Conservation (phyloP, 2,113 vertebrate species). For the Nesoenas mayeri region DNA sequence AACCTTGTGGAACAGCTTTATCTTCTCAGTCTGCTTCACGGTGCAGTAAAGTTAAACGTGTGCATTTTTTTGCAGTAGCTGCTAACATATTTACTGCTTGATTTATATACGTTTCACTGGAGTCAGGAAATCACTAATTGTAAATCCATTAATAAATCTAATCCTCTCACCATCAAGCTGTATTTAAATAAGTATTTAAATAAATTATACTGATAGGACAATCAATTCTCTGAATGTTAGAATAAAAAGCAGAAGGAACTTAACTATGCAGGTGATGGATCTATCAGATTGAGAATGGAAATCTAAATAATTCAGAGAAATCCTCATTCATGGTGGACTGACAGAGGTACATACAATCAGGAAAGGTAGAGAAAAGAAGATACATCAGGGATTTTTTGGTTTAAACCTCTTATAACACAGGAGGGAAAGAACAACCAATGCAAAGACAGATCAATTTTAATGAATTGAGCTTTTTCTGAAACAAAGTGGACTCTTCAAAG, state of each 20-base stretch:
- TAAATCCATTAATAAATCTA: constrained; percentile 11
- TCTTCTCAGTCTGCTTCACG: background rate
- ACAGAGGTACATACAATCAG: background rate
- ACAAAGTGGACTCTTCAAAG: background rate
- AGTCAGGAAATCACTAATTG: background rate
- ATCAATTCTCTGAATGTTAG: background rate
- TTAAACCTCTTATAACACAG: background rate
- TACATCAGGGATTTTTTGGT: background rate
- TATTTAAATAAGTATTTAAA: constrained; percentile 16
- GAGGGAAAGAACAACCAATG: background rate
- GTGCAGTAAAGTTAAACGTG: background rate
- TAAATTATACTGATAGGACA: background rate
- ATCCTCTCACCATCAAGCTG: constrained; percentile 1
- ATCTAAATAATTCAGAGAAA: background rate
- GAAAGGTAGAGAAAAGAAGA: background rate
- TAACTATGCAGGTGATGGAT: background rate
- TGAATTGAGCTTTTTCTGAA: background rate
- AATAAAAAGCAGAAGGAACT: constrained; percentile 3
- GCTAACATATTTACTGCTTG: background rate
- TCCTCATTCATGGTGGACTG: background rate
- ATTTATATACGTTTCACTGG: background rate
- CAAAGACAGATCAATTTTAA: background rate
- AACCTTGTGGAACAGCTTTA: background rate
- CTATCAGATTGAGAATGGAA: background rate
- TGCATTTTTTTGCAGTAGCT: background rate